Evolutionary conservation across 64 coral and sea anemone genomes (phyloP).

Genomic region (Platygyra sinensis): DNA sequence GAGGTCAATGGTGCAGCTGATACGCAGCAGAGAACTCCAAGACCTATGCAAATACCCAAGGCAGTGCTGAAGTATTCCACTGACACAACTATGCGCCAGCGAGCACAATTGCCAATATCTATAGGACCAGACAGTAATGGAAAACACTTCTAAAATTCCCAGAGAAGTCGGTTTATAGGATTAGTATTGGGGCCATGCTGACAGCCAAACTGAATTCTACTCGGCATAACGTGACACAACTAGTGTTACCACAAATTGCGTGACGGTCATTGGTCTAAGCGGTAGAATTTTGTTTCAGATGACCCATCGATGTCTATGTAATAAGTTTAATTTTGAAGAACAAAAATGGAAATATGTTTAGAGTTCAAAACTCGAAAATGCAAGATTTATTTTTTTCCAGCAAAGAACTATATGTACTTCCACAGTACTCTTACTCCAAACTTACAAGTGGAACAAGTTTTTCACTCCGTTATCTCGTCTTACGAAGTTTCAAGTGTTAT

Average conservation of each 20-base stretch:
- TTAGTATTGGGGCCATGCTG: not conserved
- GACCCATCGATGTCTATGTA: not conserved
- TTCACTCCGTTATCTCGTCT: not conserved
- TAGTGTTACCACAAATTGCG: not conserved
- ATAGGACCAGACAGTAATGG: constrained; percentile 53
- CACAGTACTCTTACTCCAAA: not conserved
- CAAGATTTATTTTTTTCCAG: not conserved
- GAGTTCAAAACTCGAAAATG: not conserved
- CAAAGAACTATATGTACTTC: not conserved
- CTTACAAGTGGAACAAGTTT: not conserved
- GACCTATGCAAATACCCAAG: constrained; percentile 79
- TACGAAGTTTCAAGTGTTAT: no score
- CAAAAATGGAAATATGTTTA: not conserved
- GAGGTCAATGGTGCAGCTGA: not conserved
- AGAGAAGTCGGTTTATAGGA: not conserved
- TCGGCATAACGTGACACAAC: not conserved
- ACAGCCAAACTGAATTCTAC: not conserved
- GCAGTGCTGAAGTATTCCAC: constrained; percentile 82
- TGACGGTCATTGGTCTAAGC: not conserved
- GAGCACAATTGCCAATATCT: constrained; percentile 54
- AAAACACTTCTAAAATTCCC: constrained; percentile 1
- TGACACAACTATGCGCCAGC: constrained; percentile 30
- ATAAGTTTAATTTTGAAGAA: not conserved
- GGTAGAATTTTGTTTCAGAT: not conserved
- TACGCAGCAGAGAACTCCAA: constrained; percentile 24